phyloP scores from a whole-genome alignment of 2,888 invertebrate genomes.

The Drosophila emarginata region DNA sequence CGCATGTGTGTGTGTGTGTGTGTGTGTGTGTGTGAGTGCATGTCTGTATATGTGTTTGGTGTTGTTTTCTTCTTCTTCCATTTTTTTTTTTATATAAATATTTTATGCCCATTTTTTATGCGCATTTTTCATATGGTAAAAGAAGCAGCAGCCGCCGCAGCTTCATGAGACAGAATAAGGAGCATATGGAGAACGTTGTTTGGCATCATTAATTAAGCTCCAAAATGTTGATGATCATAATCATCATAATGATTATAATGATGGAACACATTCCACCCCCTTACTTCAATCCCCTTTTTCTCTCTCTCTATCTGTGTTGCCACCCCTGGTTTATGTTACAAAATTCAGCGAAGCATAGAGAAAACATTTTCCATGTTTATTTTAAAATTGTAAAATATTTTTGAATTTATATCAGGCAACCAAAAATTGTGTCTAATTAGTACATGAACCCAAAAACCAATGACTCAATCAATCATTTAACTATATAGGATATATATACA shows the following conservation, averaged over 20 bases:
- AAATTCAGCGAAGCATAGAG: not conserved
- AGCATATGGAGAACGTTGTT: constrained; percentile 12
- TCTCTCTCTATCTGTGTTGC: not conserved
- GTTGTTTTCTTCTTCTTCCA: not conserved
- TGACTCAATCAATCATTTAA: constrained; percentile 4
- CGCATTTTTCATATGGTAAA: constrained; percentile 40
- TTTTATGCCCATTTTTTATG: constrained; percentile 45
- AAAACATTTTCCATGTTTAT: constrained; percentile 2
- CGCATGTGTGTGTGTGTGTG: constrained; percentile 12
- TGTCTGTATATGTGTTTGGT: not conserved
- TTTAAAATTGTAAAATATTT: not conserved
- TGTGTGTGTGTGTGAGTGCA: constrained; percentile 22
- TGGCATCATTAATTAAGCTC: constrained; percentile 48
- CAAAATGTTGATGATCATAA: constrained; percentile 39
- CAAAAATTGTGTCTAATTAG: not conserved
- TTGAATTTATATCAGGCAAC: no score
- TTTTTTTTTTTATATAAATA: constrained; percentile 34
- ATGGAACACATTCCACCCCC: not conserved
- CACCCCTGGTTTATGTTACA: not conserved
- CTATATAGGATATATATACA: not conserved
- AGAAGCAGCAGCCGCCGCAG: constrained; percentile 22
- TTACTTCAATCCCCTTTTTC: not conserved
- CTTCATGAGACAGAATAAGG: constrained; percentile 34
- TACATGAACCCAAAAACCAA: not conserved
- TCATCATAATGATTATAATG: not conserved